Evolutionary conservation across 2,888 invertebrate species (phyloP), one percentile per base, ranked within the genome.

Genomic region (Melanchra persicariae): DNA sequence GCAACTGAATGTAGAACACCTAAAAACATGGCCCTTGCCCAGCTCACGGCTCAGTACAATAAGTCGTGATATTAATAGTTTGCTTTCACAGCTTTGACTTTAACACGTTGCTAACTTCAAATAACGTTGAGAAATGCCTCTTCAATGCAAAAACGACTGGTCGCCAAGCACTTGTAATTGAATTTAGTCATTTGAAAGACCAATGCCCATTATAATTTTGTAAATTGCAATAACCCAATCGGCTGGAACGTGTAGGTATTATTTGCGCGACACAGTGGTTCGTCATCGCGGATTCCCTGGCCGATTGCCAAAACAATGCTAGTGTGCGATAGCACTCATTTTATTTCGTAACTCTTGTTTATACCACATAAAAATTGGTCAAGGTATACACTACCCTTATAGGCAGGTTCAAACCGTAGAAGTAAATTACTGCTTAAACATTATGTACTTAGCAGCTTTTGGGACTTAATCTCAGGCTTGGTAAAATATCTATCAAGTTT

Each of bases 331-430:
- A 90, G 83, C 88, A 92, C 88, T 90, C 88, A 92, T 92, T 92
- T 94, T 90, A 92, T 94, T 94, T 92, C 90, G 92, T 93, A 93
- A 94, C 92, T 88, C 88, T 78, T 94, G 94, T 94, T 93, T 94
- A 94, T 92, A 92, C 90, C 88, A 83, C 84, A 88, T 90, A 89
- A 90, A 92, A 91, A 91, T 87, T 92, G 91, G 91, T 92, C 93
- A 93, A 94, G 94, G 93, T 89, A n/a, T n/a, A 82, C 82, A 77
- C 57, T 59, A 72, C 70, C 62, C 71, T 55, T 64, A 59, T 6
- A 45, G 26, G 47, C 17, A 51, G 47, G 47, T 10, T 43, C 43
- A 40, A 22, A 55, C 55, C 34, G 45, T 55, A 19, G 5, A 63
- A 54, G 40, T 45, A 26, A 43, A 51, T 4, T n/a, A 47, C n/a